phyloP scores from a whole-genome alignment of 2,113 vertebrate genomes.

The Brachionichthys hirsutus region DNA sequence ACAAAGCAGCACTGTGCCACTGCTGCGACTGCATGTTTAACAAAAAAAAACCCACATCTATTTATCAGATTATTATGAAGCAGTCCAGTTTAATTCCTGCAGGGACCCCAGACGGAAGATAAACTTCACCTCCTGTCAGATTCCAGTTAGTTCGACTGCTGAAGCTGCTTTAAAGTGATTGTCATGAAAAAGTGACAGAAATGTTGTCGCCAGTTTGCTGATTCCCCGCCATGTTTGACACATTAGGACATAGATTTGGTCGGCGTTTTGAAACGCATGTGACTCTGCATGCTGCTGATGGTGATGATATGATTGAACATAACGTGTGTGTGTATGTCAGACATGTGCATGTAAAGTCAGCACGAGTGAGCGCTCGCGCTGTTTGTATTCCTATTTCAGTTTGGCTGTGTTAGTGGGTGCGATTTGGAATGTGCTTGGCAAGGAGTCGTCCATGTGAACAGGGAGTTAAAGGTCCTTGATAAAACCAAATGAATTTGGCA shows the following conservation, averaged over 20 bases:
- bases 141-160: neutral
- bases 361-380: neutral
- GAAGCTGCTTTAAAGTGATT: neutral
- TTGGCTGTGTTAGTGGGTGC: slow-evolving; percentile 29
- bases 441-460: slow-evolving; percentile 36
- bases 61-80: slow-evolving; percentile 33
- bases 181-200: neutral
- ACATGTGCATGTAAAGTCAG: neutral
- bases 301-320: neutral
- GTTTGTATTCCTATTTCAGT: slow-evolving; percentile 17
- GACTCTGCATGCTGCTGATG: slow-evolving; percentile 1
- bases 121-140: slow-evolving; percentile 13
- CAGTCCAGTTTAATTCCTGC: slow-evolving; percentile 24
- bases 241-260: neutral
- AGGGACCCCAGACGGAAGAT: slow-evolving; percentile 23
- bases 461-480: slow-evolving; percentile 71
- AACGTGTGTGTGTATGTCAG: neutral
- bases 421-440: slow-evolving; percentile 44
- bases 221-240: neutral
- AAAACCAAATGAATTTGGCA: slow-evolving; percentile 75
- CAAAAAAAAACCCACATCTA: slow-evolving; percentile 43
- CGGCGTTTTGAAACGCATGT: neutral
- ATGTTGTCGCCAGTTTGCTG: neutral
- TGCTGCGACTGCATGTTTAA: slow-evolving; percentile 48
- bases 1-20: slow-evolving; percentile 55